A percentile compares a stretch with the other conserved stretches of the same genome.
phyloP scores from a whole-genome alignment of 2,888 invertebrate species.

The Thumatha senex region DNA sequence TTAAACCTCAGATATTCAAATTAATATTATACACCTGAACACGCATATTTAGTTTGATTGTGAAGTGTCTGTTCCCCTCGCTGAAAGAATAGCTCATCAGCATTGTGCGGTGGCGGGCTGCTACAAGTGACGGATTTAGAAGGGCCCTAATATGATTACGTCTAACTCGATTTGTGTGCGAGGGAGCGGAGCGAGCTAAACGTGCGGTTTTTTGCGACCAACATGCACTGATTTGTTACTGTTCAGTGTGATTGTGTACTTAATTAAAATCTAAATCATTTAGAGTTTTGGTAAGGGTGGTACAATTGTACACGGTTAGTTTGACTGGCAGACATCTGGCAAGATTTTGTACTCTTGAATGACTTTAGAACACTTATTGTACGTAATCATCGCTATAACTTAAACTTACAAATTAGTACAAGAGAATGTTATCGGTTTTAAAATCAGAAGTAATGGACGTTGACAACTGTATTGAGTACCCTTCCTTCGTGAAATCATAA shows the following conservation, averaged over 20 bases:
- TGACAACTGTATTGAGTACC: no score
- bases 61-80: conserved; percentile 18
- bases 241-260: conserved; percentile 6
- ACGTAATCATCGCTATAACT: no score
- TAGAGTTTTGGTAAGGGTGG: neutral
- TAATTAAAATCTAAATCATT: conserved; percentile 10
- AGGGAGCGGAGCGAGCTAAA: conserved; percentile 21
- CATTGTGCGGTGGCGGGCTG: conserved; percentile 21
- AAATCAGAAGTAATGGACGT: no score
- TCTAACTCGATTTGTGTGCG: conserved; percentile 59
- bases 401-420: no score
- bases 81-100: conserved; percentile 73
- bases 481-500: no score
- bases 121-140: conserved; percentile 52
- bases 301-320: neutral
- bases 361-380: no score
- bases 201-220: conserved; percentile 19
- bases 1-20: conserved; percentile 2
- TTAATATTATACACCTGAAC: conserved; percentile 4
- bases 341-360: no score
- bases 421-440: no score
- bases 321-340: neutral
- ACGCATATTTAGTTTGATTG: conserved; percentile 10
- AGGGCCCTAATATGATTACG: conserved; percentile 60
- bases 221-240: conserved; percentile 21